Evolutionary conservation across 2,888 invertebrate genomes (phyloP), one percentile per base, ranked within the genome.

Genomic region (Rambutsinella grinnellia): DNA sequence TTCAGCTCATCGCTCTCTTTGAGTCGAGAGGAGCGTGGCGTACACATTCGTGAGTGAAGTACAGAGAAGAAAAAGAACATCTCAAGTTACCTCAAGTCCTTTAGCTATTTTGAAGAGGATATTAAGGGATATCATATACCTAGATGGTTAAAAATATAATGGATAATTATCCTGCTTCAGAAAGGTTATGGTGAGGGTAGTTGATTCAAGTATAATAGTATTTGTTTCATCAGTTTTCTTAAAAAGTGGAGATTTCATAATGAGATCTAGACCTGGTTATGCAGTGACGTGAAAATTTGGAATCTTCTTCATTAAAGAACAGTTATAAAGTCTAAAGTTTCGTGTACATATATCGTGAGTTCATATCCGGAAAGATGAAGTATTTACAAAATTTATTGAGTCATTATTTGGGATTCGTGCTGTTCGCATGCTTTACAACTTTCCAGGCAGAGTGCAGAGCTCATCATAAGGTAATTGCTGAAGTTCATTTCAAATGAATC

Each of bases 401-500:
- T 27, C 27, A 53, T 26, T 66, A 46, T 36, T 17, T 54, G 46
- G 66, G 66, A 3, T 44, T 51, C 56, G n/a, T 56, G 17, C 17
- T 51, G 44, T 49, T 71, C 63, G 67, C 58, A 63, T 62, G 57
- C 66, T 70, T 70, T 28, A 76, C 67, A 24, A 26, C 56, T 61
- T 61, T 65, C 56, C 56, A 63, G 47, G 56, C 63, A 13, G 79
- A 81, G 56, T 79, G 80, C 60, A 77, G 81, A 69, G 77, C 81
- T 26, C 80, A 80, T 76, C 81, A 81, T 58, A 81, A 81, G 80
- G 81, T 81, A 75, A 67, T 21, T 54, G 54, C 6, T 57, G 5
- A 19, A 26, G 10, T 23, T 21, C 17, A 57, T 23, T 27, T 57
- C 23, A 10, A 26, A 27, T 27, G 27, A 17, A 56, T 24, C 13